Conservation (phyloP, 2,797 vertebrate genomes). For the Coluber constrictor region DNA sequence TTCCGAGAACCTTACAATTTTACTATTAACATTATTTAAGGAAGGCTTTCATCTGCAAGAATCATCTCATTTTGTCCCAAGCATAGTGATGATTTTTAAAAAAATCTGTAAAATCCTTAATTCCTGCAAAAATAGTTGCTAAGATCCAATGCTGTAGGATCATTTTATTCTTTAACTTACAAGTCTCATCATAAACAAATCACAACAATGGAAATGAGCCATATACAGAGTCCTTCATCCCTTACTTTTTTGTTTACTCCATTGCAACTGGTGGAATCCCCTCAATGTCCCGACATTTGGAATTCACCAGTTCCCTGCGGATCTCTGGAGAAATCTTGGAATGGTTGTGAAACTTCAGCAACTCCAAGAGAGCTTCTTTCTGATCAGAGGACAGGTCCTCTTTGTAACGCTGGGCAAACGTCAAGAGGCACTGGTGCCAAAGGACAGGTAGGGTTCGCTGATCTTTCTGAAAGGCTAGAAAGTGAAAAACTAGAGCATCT, state of each 20-base stretch:
- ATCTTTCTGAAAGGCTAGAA: constrained; percentile 88
- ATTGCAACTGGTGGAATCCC: constrained; percentile 67
- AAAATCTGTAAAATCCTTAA: neutral
- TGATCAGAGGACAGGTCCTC: constrained; percentile 91
- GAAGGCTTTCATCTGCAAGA: rapidly evolving
- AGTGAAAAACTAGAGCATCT: constrained; percentile 93
- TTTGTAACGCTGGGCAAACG: constrained; percentile 92
- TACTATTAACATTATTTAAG: neutral
- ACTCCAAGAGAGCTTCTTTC: constrained; percentile 87
- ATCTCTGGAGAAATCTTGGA: constrained; percentile 82
- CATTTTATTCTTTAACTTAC: neutral
- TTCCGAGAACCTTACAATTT: neutral
- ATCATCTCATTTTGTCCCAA: neutral
- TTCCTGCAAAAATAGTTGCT: neutral
- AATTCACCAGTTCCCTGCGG: constrained; percentile 87
- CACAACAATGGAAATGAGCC: neutral
- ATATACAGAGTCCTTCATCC: neutral
- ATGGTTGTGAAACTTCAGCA: constrained; percentile 88
- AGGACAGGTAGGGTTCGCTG: constrained; percentile 87
- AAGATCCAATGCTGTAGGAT: neutral
- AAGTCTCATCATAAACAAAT: rapidly evolving
- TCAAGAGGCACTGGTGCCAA: constrained; percentile 96
- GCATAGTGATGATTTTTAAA: neutral
- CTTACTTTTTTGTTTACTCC: constrained; percentile 67
- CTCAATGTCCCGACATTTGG: constrained; percentile 82